phyloP scores from a whole-genome alignment of 2,797 vertebrate species.

The Toxotes lorentzi region DNA sequence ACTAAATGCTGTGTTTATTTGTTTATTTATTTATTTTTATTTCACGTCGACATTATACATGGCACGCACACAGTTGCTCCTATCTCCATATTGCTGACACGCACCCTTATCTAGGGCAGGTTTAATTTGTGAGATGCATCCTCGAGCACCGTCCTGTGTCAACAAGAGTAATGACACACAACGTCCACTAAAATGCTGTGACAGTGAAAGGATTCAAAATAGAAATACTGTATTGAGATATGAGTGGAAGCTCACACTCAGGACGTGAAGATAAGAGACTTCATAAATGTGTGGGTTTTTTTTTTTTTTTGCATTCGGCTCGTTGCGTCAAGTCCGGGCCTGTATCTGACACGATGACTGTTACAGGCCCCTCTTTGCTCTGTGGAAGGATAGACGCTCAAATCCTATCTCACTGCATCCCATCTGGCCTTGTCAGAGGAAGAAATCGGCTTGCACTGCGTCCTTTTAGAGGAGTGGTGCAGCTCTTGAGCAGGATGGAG shows the following conservation, averaged over 20 bases:
- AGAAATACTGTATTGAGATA: conserved; percentile 3
- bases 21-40: conserved; percentile 12
- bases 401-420: conserved; percentile 58
- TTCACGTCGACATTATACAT: conserved; percentile 7
- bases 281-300: conserved; percentile 27
- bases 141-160: conserved; percentile 50
- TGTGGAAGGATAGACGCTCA: conserved; percentile 58
- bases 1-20: neutral
- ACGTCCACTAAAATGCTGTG: conserved; percentile 11
- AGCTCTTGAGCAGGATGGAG: conserved; percentile 57
- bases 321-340: conserved; percentile 76
- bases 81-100: conserved; percentile 54
- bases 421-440: conserved; percentile 68
- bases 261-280: conserved; percentile 1
- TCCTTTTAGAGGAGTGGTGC: conserved; percentile 61
- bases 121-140: conserved; percentile 73
- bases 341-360: conserved; percentile 58
- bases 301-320: conserved; percentile 44
- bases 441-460: conserved; percentile 59
- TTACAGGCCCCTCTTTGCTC: conserved; percentile 46
- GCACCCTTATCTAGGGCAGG: conserved; percentile 59
- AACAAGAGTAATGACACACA: conserved; percentile 59
- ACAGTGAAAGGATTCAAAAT: conserved; percentile 16
- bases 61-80: conserved; percentile 24
- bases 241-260: neutral